These are phyloP conservation scores for Montipora capitata DNA, from an alignment of 92 coral and sea anemone species.

Conservation along the genomic window DNA sequence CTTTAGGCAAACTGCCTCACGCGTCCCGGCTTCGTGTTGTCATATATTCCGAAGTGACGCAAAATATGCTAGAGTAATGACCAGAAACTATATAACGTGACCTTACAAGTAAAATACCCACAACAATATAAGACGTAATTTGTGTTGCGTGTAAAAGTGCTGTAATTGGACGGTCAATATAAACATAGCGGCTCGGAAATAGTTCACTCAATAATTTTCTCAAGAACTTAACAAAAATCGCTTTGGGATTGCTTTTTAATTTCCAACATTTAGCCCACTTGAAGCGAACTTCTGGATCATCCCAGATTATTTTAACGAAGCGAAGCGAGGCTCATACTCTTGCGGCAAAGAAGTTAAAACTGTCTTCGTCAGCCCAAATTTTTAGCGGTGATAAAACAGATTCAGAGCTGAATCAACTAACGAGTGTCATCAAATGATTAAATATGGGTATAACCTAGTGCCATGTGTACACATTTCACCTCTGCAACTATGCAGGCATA, in stretches of 20 bases:
- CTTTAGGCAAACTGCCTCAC: slow-evolving; percentile 36
- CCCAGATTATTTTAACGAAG: slow-evolving; percentile 27
- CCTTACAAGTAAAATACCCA: slow-evolving; percentile 12
- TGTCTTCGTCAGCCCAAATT: background rate
- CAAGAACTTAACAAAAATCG: background rate
- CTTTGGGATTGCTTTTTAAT: slow-evolving; percentile 46
- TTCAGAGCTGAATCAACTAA: too few species aligned
- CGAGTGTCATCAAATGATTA: background rate
- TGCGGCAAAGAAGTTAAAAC: background rate
- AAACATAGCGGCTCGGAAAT: background rate
- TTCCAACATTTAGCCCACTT: slow-evolving; percentile 38
- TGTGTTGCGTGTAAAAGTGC: background rate
- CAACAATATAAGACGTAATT: background rate
- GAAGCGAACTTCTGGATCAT: slow-evolving; percentile 25
- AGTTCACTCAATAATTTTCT: slow-evolving; percentile 1
- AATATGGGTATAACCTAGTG: background rate
- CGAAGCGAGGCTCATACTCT: background rate
- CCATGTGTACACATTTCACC: slow-evolving; percentile 9
- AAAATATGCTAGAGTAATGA: background rate
- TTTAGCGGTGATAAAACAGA: too few species aligned
- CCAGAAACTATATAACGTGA: slow-evolving; percentile 9
- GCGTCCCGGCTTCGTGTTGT: background rate
- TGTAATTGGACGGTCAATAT: background rate
- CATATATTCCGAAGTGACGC: slow-evolving; percentile 16
- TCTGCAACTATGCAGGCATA: slow-evolving; percentile 27